Evolutionary conservation across 2,113 vertebrate species (phyloP).

Genomic region (Hyaena hyaena): DNA sequence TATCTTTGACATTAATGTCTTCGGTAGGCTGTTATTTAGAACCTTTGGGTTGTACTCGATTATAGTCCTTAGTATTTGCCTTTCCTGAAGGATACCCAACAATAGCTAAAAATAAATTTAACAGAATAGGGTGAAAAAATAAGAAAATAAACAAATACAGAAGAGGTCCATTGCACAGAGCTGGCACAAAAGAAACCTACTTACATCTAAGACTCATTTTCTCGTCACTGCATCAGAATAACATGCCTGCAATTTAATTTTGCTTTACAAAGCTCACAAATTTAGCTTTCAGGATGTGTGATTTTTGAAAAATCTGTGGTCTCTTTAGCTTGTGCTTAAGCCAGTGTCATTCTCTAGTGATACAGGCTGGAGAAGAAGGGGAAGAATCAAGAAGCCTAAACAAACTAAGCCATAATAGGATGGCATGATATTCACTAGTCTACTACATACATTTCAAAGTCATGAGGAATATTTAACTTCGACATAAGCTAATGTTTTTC

Average conservation of each 20-base stretch:
- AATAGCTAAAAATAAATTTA: conserved; percentile 59
- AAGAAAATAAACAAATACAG: conserved; percentile 25
- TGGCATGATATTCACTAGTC: neutral
- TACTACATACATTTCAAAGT: neutral
- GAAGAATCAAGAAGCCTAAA: conserved; percentile 1
- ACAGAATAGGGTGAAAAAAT: conserved; percentile 44
- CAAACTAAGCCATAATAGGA: neutral
- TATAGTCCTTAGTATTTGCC: conserved; percentile 54
- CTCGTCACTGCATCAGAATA: conserved; percentile 59
- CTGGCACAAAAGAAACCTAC: conserved; percentile 50
- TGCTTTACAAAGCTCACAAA: neutral
- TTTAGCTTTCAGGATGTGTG: neutral
- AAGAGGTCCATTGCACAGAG: neutral
- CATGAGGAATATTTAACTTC: neutral
- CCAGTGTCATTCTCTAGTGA: neutral
- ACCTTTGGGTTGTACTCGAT: conserved; percentile 8
- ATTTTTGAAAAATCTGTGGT: conserved; percentile 12
- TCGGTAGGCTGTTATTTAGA: conserved; percentile 36
- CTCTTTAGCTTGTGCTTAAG: neutral
- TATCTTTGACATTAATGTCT: neutral
- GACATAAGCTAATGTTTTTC: neutral
- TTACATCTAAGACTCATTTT: conserved; percentile 27
- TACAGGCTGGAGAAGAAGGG: neutral
- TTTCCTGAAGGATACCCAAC: neutral
- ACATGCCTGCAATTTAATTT: conserved; percentile 49